phyloP scores from a whole-genome alignment of 2,797 vertebrate genomes.

The Esox masquinongy region DNA sequence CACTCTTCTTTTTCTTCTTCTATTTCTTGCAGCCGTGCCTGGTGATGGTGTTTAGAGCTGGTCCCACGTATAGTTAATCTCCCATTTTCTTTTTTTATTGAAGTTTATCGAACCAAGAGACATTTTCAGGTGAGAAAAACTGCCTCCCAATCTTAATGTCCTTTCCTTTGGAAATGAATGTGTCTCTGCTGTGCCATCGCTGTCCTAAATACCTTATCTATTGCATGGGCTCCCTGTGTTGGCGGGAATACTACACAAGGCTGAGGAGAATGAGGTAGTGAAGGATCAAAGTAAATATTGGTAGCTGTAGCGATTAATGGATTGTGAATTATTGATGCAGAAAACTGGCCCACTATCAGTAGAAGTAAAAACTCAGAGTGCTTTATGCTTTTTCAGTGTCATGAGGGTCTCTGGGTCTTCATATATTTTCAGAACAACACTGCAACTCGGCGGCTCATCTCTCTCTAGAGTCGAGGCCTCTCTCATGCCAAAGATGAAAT shows the following conservation, averaged over 20 bases:
- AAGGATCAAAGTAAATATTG: neutral
- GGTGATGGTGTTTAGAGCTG: slow-evolving; percentile 1
- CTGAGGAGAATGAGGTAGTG: neutral
- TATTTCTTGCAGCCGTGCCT: too few relatives aligned
- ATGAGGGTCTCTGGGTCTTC: slow-evolving; percentile 22
- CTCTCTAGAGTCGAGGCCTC: slow-evolving; percentile 11
- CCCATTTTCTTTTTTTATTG: slow-evolving; percentile 31
- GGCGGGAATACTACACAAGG: neutral
- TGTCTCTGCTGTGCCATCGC: slow-evolving; percentile 8
- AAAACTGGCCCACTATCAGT: neutral
- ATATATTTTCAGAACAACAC: slow-evolving; percentile 24
- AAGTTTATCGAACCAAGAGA: slow-evolving; percentile 25
- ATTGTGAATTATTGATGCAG: neutral
- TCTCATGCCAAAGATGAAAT: slow-evolving; percentile 16
- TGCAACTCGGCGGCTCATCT: slow-evolving; percentile 14
- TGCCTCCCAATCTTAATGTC: slow-evolving; percentile 16
- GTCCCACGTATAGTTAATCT: slow-evolving; percentile 19
- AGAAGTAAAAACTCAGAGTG: slow-evolving; percentile 12
- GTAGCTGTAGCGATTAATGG: neutral
- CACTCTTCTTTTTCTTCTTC: too few relatives aligned
- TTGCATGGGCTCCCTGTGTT: slow-evolving; percentile 10
- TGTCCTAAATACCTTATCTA: slow-evolving; percentile 20
- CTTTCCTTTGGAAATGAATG: slow-evolving; percentile 14
- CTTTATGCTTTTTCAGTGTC: neutral
- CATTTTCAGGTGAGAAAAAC: slow-evolving; percentile 11